phyloP scores from a whole-genome alignment of 2,888 invertebrate species.

The Cephalotes varians region DNA sequence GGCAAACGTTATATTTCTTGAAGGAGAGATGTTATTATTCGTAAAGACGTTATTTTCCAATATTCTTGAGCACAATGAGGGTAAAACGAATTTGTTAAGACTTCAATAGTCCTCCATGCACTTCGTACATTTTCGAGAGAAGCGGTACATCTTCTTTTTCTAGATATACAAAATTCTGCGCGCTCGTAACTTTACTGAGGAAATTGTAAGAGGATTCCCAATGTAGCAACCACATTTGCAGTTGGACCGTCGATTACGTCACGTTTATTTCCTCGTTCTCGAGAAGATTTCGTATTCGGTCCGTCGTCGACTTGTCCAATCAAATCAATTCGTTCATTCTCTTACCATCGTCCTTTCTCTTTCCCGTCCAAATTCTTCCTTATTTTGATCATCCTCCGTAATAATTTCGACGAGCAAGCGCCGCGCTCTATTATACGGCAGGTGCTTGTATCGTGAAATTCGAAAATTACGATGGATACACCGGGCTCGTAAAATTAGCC shows the following conservation, averaged over 20 bases:
- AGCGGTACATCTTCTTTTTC: neutral
- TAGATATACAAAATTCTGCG: slow-evolving; percentile 8
- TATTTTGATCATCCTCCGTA: neutral
- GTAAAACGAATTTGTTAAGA: slow-evolving; percentile 42
- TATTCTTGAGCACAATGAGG: slow-evolving; percentile 25
- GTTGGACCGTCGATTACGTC: slow-evolving; percentile 16
- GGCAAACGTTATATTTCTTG: slow-evolving; percentile 4
- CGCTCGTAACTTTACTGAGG: slow-evolving; percentile 1
- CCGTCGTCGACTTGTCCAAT: neutral
- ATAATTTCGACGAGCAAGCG: slow-evolving; percentile 17
- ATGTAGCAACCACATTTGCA: slow-evolving; percentile 18
- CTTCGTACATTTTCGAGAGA: slow-evolving; percentile 14
- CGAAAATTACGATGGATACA: slow-evolving; percentile 54
- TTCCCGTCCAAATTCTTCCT: neutral
- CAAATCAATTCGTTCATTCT: neutral
- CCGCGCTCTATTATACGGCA: neutral
- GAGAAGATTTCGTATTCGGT: neutral
- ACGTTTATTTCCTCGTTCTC: slow-evolving; percentile 28
- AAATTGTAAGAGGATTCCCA: slow-evolving; percentile 15
- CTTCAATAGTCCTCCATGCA: slow-evolving; percentile 35
- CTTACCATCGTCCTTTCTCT: neutral
- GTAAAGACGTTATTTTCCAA: slow-evolving; percentile 41
- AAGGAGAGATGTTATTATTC: slow-evolving; percentile 31
- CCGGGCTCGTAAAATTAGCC: slow-evolving; percentile 43
- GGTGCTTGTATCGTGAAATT: slow-evolving; percentile 34